Evolutionary conservation across 1,140 invertebrate species (phyloP), one percentile per base, ranked within the genome.

Genomic region (Venustaconcha ellipsiformis): DNA sequence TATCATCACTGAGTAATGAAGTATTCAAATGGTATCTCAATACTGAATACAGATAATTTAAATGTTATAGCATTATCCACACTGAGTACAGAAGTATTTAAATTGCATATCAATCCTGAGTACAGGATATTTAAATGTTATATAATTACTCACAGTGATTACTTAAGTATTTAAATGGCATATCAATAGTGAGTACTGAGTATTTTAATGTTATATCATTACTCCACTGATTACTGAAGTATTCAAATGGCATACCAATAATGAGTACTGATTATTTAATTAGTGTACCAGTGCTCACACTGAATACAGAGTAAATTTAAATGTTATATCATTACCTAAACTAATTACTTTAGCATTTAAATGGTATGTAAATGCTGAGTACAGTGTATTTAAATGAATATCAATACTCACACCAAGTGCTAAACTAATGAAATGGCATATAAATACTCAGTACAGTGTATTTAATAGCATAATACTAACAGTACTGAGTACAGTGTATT

Each of bases 221-320:
- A 76, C 85, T 79, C 79, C 87, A 78, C 86, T 87, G 64, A 88
- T 81, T 17, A 88, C 87, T 18, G 80, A 88, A 48, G 37, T 8
- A 8, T 48, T 48, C 26, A 30, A 26, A 30, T 30, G 26, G 26
- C 26, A 30, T 30, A 48, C 11, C 37, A 70, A 62, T 70, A 48
- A 18, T 63, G 17, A 59, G 72, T 67, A 17, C 57, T 8, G n/a
- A 13, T 14, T 67, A 59, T 20, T 60, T 20, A 14, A n/a, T 58
- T 58, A 48, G 65, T 11, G 11, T 30, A 60, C 3, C 17, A 59
- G 18, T 56, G 74, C 85, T 78, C 79, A 88, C 87, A 78, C 86
- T 87, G 64, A 88, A 80, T 17, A 88, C 87, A 18, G 80, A 88
- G 6, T 30, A 30, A 30, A 30, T 30, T 30, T 30, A 30, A 30